Evolutionary conservation across 2,888 invertebrate genomes (phyloP), one percentile per base, ranked within the genome.

Genomic region (Ochropleura plecta): DNA sequence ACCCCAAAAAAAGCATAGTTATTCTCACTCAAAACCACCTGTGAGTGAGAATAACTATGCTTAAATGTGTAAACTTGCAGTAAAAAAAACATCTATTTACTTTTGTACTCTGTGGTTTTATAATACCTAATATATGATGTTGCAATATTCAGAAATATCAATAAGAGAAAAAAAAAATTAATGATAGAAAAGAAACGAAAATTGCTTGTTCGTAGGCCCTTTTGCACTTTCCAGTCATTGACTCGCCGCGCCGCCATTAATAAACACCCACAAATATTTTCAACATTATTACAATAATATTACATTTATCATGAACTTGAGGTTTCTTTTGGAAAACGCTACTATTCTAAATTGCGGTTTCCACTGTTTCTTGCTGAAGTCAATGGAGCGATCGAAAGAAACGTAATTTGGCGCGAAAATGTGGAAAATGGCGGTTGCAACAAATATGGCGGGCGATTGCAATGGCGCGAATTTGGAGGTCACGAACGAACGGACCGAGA

Each of bases 241-340:
- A 87, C 78, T 69, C 63, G 60, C 40, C 59, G 49, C 63, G 60
- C 40, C 59, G 49, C 69, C 66, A 72, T 63, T 65, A 65, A 69
- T 60, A 59, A 68, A 63, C 66, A 69, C 80, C 53, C 67, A 68
- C 62, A 44, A 78, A 76, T 62, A 42, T 74, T 74, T 85, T 57
- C 69, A 70, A 77, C 75, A 70, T 14, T 20, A 70, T 67, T 70
- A 78, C 80, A n/a, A 53, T 59, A 78, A 75, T 57, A 49, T 72
- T 88, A 69, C 62, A 70, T 73, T 89, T 88, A 77, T 87, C 90
- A 88, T 91, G 90, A 92, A 93, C 91, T 92, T 91, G 90, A 89
- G 88, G 85, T 92, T 92, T 91, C 89, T 90, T 90, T 91, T 87
- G 84, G 88, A 88, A 91, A 91, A 85, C 79, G 78, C 78, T 78